phyloP scores from a whole-genome alignment of 1,140 invertebrate genomes.

The Lasioglossum albipes region DNA sequence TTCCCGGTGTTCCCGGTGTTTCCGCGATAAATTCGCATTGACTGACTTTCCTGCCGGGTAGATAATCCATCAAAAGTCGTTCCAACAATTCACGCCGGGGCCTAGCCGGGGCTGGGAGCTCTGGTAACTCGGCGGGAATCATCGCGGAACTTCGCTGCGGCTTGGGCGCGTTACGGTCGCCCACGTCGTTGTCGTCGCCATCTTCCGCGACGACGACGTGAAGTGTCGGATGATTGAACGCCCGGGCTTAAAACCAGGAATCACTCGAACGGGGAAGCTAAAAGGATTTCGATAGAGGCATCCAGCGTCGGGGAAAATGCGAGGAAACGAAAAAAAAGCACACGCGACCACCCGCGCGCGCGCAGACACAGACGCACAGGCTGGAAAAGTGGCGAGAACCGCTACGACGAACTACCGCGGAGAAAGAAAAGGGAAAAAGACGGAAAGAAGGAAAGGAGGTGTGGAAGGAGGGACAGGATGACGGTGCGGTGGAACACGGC shows the following conservation, averaged over 20 bases:
- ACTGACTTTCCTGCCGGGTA: conserved; percentile 39
- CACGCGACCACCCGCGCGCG: neutral
- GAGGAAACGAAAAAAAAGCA: conserved; percentile 11
- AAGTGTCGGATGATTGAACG: conserved; percentile 63
- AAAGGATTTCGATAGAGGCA: conserved; percentile 66
- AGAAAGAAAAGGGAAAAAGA: conserved; percentile 23
- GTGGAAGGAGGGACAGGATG: neutral
- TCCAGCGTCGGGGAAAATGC: conserved; percentile 43
- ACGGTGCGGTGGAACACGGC: neutral
- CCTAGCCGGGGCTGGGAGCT: neutral
- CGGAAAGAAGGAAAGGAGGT: neutral
- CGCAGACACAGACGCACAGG: neutral
- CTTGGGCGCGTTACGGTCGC: neutral
- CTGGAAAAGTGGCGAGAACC: neutral
- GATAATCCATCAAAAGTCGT: conserved; percentile 62
- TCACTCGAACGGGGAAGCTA: conserved; percentile 63
- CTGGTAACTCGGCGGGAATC: conserved; percentile 21
- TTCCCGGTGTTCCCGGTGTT: conserved; percentile 2
- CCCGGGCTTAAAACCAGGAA: conserved; percentile 60
- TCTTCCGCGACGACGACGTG: conserved; percentile 30
- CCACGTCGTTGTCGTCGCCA: conserved; percentile 32
- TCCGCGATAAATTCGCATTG: conserved; percentile 56
- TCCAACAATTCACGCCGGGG: conserved; percentile 38
- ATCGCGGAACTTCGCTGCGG: conserved; percentile 42
- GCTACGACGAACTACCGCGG: conserved; percentile 1